Conservation (phyloP, 2,888 invertebrate genomes). For the Diarsia brunnea region DNA sequence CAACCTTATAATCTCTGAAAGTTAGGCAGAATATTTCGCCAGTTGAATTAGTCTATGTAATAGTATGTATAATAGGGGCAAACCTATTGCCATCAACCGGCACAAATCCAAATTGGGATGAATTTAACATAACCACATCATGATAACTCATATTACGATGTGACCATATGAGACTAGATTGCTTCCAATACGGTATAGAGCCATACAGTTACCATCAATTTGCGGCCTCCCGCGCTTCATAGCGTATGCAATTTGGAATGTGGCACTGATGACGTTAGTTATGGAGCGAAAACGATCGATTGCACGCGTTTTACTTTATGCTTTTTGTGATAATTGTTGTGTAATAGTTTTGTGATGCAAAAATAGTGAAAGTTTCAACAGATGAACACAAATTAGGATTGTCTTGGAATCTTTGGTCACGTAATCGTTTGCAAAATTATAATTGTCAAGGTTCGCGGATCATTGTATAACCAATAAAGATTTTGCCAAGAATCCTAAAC, state of each 20-base stretch:
- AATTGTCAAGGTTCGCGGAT: background rate
- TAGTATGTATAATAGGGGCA: background rate
- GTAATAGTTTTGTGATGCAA: conserved; percentile 42
- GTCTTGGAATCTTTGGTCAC: background rate
- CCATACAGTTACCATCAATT: conserved; percentile 51
- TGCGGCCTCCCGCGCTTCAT: conserved; percentile 41
- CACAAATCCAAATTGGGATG: background rate
- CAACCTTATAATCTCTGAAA: too few species aligned
- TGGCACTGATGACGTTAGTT: conserved; percentile 57
- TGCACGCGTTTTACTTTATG: conserved; percentile 35
- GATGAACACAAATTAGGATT: conserved; percentile 2
- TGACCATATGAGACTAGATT: conserved; percentile 34
- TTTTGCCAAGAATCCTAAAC: background rate
- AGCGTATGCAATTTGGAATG: conserved; percentile 62
- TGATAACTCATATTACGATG: conserved; percentile 16
- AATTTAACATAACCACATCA: conserved; percentile 28
- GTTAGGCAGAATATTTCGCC: too few species aligned
- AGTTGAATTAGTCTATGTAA: background rate
- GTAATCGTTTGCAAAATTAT: background rate
- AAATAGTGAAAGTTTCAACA: conserved; percentile 52
- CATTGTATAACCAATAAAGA: background rate
- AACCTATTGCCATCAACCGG: background rate
- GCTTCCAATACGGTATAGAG: conserved; percentile 41
- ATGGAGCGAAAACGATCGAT: conserved; percentile 51
- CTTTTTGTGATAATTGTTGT: conserved; percentile 32